Percentiles rank a stretch among this genome's conserved stretches.
phyloP scores from a whole-genome alignment of 1,140 invertebrate genomes.

The Uloborus diversus region DNA sequence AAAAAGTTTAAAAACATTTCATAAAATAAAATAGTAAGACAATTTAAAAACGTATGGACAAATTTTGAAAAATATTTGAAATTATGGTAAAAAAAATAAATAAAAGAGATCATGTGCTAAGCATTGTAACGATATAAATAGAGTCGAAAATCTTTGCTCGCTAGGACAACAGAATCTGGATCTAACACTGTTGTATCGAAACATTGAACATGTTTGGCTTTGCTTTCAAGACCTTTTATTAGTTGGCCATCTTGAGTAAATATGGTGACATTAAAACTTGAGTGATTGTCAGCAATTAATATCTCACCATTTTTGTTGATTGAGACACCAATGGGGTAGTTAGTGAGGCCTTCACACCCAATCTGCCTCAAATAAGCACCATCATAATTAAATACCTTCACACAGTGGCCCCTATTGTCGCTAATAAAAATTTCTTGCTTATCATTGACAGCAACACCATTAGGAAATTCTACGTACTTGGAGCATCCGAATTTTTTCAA shows the following conservation, averaged over 20 bases:
- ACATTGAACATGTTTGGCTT: conserved; percentile 99
- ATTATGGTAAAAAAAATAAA: too few species aligned
- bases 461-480: conserved; percentile 71
- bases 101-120: not conserved
- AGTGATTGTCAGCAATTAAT: conserved; percentile 98
- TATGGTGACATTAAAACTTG: conserved; percentile 99
- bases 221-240: conserved; percentile 95
- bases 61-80: too few species aligned
- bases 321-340: conserved; percentile 98
- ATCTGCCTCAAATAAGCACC: conserved; percentile 96
- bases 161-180: conserved; percentile 95
- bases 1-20: too few species aligned
- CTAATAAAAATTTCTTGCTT: conserved; percentile 99
- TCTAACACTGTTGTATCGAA: conserved; percentile 99
- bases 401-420: conserved; percentile 98
- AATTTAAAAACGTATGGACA: too few species aligned
- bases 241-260: conserved; percentile 95
- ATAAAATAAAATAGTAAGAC: too few species aligned
- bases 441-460: conserved; percentile 70
- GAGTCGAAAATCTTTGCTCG: conserved; percentile 97
- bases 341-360: conserved; percentile 97
- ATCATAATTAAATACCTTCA: conserved; percentile 99
- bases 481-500: conserved; percentile 91
- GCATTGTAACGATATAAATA: conserved; percentile 92
- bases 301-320: conserved; percentile 96